Evolutionary conservation across 2,113 vertebrate genomes (phyloP).

Genomic region (Percopsis transmontana): DNA sequence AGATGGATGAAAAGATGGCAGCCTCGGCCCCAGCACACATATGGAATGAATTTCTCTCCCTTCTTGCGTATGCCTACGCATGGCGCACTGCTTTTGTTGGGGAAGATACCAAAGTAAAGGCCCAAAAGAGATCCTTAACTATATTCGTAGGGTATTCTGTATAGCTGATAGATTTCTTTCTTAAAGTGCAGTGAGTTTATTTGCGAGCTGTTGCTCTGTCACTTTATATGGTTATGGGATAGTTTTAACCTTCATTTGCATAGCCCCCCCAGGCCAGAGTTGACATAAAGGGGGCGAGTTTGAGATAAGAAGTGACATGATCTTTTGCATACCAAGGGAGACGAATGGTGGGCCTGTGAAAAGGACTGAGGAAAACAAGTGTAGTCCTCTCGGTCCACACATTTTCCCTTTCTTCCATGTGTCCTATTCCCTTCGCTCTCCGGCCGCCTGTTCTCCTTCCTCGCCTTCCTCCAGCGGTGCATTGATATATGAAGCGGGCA

Average conservation of each 20-base stretch:
- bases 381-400: neutral
- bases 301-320: neutral
- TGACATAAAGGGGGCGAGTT: neutral
- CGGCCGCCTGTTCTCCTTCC: neutral
- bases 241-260: conserved; percentile 17
- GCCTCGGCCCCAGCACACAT: conserved; percentile 61
- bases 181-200: neutral
- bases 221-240: neutral
- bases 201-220: neutral
- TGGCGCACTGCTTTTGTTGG: conserved; percentile 39
- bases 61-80: conserved; percentile 28
- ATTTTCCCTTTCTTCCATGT: neutral
- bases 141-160: too few relatives aligned
- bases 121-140: neutral
- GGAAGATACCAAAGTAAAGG: conserved; percentile 24
- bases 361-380: neutral
- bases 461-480: conserved; percentile 16
- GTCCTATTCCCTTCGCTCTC: neutral
- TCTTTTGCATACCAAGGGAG: neutral
- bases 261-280: conserved; percentile 3
- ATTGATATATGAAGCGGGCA: conserved; percentile 38
- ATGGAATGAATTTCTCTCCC: conserved; percentile 75
- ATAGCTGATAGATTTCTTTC: neutral
- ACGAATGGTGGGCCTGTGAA: conserved; percentile 5
- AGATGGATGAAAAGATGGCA: conserved; percentile 59